Conservation (phyloP, 2,888 invertebrate species). For the Bombylius discolor region DNA sequence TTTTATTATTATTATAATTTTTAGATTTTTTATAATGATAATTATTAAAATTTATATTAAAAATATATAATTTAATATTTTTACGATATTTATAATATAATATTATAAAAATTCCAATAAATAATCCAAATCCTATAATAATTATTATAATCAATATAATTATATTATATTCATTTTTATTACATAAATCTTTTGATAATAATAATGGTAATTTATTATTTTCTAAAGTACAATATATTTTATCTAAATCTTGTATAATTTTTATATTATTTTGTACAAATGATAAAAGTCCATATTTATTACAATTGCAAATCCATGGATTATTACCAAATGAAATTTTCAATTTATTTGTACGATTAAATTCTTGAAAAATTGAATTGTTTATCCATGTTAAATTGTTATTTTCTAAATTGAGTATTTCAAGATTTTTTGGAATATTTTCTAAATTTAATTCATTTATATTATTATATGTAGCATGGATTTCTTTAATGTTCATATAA, state of each 20-base stretch:
- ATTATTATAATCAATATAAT: constrained; percentile 33
- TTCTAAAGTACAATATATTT: constrained; percentile 25
- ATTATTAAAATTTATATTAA: no score
- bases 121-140: constrained; percentile 34
- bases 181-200: constrained; percentile 34
- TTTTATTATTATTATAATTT: no score
- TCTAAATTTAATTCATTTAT: constrained; percentile 30
- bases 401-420: constrained; percentile 41
- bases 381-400: constrained; percentile 43
- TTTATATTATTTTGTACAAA: constrained; percentile 39
- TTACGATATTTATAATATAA: constrained; percentile 45
- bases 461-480: constrained; percentile 41
- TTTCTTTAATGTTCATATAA: constrained; percentile 39
- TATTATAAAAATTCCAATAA: constrained; percentile 37
- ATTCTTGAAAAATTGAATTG: constrained; percentile 34
- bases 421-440: constrained; percentile 37
- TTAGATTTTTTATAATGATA: no score
- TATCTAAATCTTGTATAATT: constrained; percentile 24
- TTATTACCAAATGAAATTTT: constrained; percentile 48
- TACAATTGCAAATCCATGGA: constrained; percentile 56
- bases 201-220: constrained; percentile 3
- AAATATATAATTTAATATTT: constrained; percentile 46
- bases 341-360: constrained; percentile 28
- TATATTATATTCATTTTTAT: constrained; percentile 23
- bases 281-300: constrained; percentile 43